These are phyloP conservation scores for Holacanthus passer DNA, from an alignment of 2,113 vertebrate species.

Conservation along the genomic window DNA sequence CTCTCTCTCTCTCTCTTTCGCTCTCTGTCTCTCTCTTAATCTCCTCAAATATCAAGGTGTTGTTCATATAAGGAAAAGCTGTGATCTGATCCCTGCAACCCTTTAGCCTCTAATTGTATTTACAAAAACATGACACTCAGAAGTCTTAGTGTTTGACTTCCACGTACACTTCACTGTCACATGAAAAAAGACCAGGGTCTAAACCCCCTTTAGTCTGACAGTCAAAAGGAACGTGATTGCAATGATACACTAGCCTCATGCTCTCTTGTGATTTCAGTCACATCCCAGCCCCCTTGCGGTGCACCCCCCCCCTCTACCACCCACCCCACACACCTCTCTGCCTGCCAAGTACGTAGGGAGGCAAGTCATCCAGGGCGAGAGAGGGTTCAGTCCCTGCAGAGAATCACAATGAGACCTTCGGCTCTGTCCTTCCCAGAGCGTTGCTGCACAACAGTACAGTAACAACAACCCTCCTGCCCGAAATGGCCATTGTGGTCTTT, in stretches of 20 bases:
- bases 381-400: constrained; percentile 74
- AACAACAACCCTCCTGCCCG: constrained; percentile 28
- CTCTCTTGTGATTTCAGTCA: constrained; percentile 84
- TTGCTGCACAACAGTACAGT: constrained; percentile 62
- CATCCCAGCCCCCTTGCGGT: constrained; percentile 76
- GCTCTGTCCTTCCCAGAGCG: constrained; percentile 57
- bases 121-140: constrained; percentile 50
- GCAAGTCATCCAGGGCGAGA: constrained; percentile 74
- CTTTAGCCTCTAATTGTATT: constrained; percentile 56
- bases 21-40: constrained; percentile 31
- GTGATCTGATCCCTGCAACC: constrained; percentile 38
- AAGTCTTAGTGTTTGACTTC: constrained; percentile 32
- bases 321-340: constrained; percentile 72
- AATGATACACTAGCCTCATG: constrained; percentile 67
- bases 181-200: constrained; percentile 42
- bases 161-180: constrained; percentile 30
- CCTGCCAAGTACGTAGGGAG: constrained; percentile 81
- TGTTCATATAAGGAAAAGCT: constrained; percentile 38
- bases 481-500: constrained; percentile 19
- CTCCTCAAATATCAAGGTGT: constrained; percentile 55
- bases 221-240: constrained; percentile 66
- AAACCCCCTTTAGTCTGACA: constrained; percentile 57
- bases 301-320: constrained; percentile 29
- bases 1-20: not conserved
- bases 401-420: constrained; percentile 82